These are phyloP conservation scores for Tapera naevia DNA, from an alignment of 2,797 vertebrate genomes.

Conservation along the genomic window DNA sequence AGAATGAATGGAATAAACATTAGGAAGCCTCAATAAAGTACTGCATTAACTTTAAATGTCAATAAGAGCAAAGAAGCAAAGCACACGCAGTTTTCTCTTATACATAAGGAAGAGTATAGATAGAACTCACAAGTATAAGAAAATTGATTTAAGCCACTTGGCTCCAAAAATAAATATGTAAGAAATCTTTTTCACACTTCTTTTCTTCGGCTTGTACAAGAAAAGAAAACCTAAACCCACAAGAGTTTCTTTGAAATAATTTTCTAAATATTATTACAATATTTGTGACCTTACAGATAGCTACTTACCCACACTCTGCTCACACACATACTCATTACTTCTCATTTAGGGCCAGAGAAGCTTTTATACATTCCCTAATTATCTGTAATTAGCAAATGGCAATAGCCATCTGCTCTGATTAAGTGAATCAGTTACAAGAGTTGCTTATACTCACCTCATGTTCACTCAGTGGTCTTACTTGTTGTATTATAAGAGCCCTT, in stretches of 20 bases:
- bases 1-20: background rate
- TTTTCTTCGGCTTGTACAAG: background rate
- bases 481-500: background rate
- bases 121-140: background rate
- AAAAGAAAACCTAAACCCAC: background rate
- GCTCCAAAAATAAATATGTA: background rate
- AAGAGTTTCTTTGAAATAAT: background rate
- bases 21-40: background rate
- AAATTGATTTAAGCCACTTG: background rate
- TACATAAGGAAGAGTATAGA: background rate
- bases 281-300: background rate
- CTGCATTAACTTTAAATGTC: background rate
- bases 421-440: background rate
- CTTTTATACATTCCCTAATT: conserved; percentile 16
- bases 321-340: background rate
- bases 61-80: background rate
- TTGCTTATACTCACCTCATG: background rate
- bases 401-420: conserved; percentile 27
- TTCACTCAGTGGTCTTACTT: background rate
- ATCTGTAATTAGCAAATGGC: conserved; percentile 27
- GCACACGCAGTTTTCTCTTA: background rate
- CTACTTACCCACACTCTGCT: background rate
- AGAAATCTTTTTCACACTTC: background rate
- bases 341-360: background rate
- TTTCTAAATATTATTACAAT: background rate